These are phyloP conservation scores for Stercorarius parasiticus DNA, from an alignment of 2,113 vertebrate species.

Conservation along the genomic window DNA sequence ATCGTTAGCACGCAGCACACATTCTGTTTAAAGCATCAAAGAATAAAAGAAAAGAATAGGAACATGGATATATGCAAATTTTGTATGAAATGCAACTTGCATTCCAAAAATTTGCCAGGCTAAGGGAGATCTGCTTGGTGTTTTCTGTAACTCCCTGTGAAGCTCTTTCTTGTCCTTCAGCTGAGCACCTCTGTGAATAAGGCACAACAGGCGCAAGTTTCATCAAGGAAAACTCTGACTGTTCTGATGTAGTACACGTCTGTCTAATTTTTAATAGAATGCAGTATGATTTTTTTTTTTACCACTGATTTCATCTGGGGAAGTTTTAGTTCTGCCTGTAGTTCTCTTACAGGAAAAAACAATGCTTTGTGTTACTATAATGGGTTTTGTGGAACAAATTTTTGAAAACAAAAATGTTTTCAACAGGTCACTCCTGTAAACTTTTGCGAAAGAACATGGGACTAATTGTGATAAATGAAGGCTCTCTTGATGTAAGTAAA, in stretches of 20 bases:
- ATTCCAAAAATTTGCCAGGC: not conserved
- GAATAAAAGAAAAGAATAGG: not conserved
- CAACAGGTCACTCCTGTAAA: slow-evolving; percentile 93
- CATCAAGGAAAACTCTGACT: not conserved
- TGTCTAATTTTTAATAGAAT: not conserved
- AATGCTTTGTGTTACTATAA: not conserved
- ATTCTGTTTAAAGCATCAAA: not conserved
- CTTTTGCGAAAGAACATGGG: slow-evolving; percentile 97
- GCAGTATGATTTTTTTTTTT: not conserved
- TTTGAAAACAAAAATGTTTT: slow-evolving; percentile 32
- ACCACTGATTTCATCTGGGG: not conserved
- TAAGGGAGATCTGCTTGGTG: not conserved
- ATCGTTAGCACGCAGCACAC: not conserved
- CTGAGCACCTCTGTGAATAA: not conserved
- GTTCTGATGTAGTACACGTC: not conserved
- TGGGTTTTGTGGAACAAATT: not conserved
- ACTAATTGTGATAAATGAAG: slow-evolving; percentile 95
- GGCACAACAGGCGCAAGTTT: not conserved
- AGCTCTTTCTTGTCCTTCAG: not conserved
- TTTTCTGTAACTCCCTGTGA: not conserved
- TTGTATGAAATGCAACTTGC: not conserved
- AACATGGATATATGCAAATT: not conserved
- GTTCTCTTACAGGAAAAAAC: not conserved
- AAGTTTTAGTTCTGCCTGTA: not conserved
- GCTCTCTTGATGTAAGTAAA: slow-evolving; percentile 93